phyloP scores from a whole-genome alignment of 2,888 invertebrate genomes.

The Catocala nupta region DNA sequence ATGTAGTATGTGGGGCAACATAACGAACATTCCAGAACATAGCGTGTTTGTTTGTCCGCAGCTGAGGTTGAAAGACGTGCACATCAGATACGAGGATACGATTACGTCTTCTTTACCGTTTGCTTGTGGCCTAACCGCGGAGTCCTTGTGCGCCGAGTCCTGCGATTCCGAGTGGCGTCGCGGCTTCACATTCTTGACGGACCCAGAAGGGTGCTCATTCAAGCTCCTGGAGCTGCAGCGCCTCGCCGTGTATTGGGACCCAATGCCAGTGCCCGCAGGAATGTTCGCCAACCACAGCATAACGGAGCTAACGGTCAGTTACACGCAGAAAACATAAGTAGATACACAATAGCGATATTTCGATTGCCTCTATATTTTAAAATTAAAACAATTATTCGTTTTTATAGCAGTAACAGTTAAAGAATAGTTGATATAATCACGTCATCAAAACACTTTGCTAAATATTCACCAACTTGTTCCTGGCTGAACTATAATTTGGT shows the following conservation, averaged over 20 bases:
- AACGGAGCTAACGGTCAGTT: conserved; percentile 90
- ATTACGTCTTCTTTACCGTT: conserved; percentile 89
- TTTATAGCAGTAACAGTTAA: too few species aligned
- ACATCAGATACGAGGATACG: conserved; percentile 97
- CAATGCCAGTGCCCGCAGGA: conserved; percentile 85
- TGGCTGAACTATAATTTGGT: too few species aligned
- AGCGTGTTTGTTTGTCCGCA: conserved; percentile 64
- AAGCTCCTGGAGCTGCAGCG: conserved; percentile 96
- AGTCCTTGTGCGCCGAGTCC: conserved; percentile 96
- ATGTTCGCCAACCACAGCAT: conserved; percentile 90
- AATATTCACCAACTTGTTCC: too few species aligned
- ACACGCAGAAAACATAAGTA: too few species aligned
- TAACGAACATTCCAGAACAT: neutral
- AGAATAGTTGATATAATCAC: too few species aligned
- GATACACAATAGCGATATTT: too few species aligned
- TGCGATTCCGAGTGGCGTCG: conserved; percentile 96
- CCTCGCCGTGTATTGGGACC: conserved; percentile 97
- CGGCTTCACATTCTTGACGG: conserved; percentile 89
- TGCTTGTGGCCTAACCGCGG: conserved; percentile 95
- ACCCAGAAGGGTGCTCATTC: conserved; percentile 90
- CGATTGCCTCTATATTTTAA: too few species aligned
- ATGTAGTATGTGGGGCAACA: too few species aligned
- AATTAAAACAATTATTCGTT: too few species aligned
- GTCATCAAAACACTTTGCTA: too few species aligned
- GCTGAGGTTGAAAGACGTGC: conserved; percentile 97